Percentiles rank a stretch among this genome's conserved stretches.
Conservation (phyloP, 2,888 invertebrate genomes). For the Cataglyphis altisquamis region DNA sequence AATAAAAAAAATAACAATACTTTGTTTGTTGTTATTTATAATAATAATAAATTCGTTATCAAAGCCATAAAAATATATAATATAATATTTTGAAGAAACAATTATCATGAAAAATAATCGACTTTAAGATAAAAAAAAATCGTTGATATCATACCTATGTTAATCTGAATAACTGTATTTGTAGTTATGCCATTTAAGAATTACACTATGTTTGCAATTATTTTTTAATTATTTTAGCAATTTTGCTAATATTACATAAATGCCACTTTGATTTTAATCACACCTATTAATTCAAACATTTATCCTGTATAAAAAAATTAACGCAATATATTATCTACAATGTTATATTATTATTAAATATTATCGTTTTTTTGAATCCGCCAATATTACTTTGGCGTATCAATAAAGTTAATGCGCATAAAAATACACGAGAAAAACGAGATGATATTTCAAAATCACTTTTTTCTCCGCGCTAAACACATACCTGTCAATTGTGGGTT, state of each 20-base stretch:
- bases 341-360: not conserved
- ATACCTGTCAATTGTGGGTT: conserved; percentile 3
- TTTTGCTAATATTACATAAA: not conserved
- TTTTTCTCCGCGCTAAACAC: not conserved
- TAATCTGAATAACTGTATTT: not conserved
- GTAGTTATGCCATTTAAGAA: not conserved
- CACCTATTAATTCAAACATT: not conserved
- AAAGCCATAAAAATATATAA: not conserved
- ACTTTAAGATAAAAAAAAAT: not conserved
- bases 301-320: not conserved
- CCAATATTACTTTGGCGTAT: not conserved
- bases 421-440: not conserved
- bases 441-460: conserved; percentile 13
- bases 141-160: not conserved
- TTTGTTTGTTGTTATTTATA: not conserved
- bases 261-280: not conserved
- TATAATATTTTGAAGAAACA: not conserved
- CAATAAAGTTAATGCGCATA: not conserved
- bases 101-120: not conserved
- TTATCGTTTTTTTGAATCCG: not conserved
- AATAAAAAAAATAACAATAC: not conserved
- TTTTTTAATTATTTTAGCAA: not conserved
- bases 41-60: too few relatives aligned
- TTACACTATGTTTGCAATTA: not conserved
- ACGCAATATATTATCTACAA: not conserved